A percentile compares a stretch with the other conserved stretches of the same genome.
These are phyloP conservation scores for Brachyptera risi DNA, from an alignment of 2,888 invertebrate genomes.

Conservation along the genomic window DNA sequence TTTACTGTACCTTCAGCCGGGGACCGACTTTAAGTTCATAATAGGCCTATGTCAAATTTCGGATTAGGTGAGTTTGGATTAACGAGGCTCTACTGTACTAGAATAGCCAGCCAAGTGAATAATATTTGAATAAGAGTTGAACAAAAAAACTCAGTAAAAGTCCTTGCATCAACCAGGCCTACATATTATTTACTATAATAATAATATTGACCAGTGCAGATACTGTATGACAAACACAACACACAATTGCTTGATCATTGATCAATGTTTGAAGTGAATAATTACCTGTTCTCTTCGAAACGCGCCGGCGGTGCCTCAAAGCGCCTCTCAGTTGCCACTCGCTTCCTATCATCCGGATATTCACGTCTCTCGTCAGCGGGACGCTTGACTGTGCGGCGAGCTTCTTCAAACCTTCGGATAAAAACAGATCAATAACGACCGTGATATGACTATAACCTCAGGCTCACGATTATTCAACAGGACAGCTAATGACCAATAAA, in stretches of 20 bases:
- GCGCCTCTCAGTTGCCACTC: conserved; percentile 37
- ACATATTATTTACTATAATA: not conserved
- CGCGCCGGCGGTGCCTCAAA: conserved; percentile 57
- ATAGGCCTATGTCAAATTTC: no score
- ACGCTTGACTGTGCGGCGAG: conserved; percentile 54
- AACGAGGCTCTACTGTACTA: no score
- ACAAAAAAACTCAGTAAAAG: not conserved
- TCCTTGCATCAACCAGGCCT: not conserved
- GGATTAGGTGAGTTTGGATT: no score
- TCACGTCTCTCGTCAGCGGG: conserved; percentile 46
- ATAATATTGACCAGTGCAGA: no score
- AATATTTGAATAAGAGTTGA: not conserved
- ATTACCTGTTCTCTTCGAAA: conserved; percentile 45
- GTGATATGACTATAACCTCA: no score
- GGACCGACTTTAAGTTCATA: no score
- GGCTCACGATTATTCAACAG: no score
- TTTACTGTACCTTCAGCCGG: no score
- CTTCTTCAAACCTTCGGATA: conserved; percentile 52
- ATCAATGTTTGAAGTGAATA: not conserved
- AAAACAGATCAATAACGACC: no score
- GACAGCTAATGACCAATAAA: no score
- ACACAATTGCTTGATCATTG: no score
- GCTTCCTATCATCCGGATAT: conserved; percentile 42
- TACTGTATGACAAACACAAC: no score
- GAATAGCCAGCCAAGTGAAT: not conserved